Evolutionary conservation across 2,888 invertebrate species (phyloP).

Genomic region (Spisula subtruncata): DNA sequence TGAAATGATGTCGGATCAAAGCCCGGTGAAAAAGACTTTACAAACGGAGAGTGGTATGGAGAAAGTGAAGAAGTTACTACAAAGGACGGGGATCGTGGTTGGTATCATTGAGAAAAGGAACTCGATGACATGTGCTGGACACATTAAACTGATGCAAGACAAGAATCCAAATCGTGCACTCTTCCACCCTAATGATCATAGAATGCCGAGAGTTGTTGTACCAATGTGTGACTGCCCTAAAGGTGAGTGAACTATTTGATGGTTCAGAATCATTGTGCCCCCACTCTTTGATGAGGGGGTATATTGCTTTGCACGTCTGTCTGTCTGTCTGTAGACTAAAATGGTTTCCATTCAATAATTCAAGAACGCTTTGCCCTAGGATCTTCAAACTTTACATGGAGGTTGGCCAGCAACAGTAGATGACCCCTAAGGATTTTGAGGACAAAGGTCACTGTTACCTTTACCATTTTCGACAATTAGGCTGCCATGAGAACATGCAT

Average conservation of each 20-base stretch:
- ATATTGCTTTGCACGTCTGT: too few relatives aligned
- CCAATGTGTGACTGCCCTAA: conserved; percentile 90
- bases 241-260: conserved; percentile 76
- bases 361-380: too few relatives aligned
- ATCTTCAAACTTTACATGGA: too few relatives aligned
- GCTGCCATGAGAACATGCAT: too few relatives aligned
- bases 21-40: conserved; percentile 75
- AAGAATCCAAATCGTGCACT: conserved; percentile 90
- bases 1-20: conserved; percentile 73
- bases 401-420: too few relatives aligned
- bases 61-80: conserved; percentile 84
- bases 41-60: conserved; percentile 58
- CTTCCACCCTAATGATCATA: conserved; percentile 93
- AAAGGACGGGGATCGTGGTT: conserved; percentile 90
- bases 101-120: conserved; percentile 93
- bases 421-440: too few relatives aligned
- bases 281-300: too few relatives aligned
- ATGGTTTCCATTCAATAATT: too few relatives aligned
- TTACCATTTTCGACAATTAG: too few relatives aligned
- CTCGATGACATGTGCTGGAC: conserved; percentile 92
- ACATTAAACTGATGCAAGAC: conserved; percentile 90
- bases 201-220: conserved; percentile 93
- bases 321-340: too few relatives aligned
- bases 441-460: too few relatives aligned
- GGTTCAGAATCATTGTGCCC: neutral